These are phyloP conservation scores for Noturus placidus DNA, from an alignment of 2,113 vertebrate species.

Conservation along the genomic window DNA sequence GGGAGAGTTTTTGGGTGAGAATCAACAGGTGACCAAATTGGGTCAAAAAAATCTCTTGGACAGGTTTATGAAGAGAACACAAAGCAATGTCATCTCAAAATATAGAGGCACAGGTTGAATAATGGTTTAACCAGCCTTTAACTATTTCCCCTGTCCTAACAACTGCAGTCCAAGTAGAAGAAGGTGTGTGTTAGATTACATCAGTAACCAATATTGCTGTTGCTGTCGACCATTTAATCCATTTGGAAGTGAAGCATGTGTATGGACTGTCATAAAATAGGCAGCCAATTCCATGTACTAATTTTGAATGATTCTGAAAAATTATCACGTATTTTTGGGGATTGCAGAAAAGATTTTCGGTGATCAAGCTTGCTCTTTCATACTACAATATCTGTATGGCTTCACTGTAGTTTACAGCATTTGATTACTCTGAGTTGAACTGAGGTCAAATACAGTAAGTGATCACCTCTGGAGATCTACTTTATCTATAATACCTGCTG, in stretches of 20 bases:
- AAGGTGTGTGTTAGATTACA: not conserved
- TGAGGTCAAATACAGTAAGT: not conserved
- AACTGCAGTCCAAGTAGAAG: not conserved
- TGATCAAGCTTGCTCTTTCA: not conserved
- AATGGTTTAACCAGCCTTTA: not conserved
- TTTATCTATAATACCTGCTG: not conserved
- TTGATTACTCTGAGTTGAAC: constrained; percentile 4
- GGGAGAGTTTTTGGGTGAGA: not conserved
- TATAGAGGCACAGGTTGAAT: not conserved
- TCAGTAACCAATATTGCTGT: not conserved
- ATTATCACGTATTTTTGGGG: not conserved
- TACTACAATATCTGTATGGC: not conserved
- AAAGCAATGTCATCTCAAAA: not conserved
- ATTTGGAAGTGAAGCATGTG: not conserved
- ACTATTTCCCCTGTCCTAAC: not conserved
- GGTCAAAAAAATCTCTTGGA: not conserved
- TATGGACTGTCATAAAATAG: not conserved
- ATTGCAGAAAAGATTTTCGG: not conserved
- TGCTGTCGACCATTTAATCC: not conserved
- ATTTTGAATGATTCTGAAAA: not conserved
- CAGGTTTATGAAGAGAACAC: not conserved
- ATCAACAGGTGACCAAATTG: not conserved
- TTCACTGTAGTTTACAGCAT: not conserved
- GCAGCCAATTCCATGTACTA: not conserved
- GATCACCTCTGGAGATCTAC: constrained; percentile 13